A percentile compares a stretch with the other conserved stretches of the same genome.
phyloP scores from a whole-genome alignment of 2,797 vertebrate genomes.

The Malurus splendens region DNA sequence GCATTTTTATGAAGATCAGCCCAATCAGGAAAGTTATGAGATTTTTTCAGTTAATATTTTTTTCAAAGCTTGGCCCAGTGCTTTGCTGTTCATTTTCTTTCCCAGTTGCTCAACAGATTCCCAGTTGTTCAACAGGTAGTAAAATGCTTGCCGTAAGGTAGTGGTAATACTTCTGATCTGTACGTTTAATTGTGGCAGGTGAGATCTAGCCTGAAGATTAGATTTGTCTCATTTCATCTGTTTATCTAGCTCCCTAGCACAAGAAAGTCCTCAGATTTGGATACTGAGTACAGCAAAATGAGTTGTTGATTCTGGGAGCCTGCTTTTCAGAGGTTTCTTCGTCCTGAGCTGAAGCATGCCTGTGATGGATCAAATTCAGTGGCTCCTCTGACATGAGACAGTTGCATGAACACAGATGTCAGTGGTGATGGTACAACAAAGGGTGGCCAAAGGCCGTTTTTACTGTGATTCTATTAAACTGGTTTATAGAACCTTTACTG shows the following conservation, averaged over 20 bases:
- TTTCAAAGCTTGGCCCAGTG: neutral
- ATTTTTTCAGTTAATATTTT: neutral
- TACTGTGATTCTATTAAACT: neutral
- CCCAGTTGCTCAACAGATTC: neutral
- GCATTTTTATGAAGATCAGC: neutral
- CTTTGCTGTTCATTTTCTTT: neutral
- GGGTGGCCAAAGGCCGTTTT: neutral
- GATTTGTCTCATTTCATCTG: neutral
- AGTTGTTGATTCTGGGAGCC: neutral
- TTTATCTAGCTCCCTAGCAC: neutral
- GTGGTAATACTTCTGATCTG: neutral
- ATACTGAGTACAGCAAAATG: neutral
- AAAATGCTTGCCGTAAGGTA: neutral
- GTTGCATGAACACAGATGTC: neutral
- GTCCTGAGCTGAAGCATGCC: neutral
- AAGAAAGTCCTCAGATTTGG: neutral
- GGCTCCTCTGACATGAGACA: neutral
- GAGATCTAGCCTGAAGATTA: neutral
- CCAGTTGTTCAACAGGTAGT: neutral
- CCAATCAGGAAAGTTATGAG: neutral
- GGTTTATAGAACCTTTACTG: neutral
- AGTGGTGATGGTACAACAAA: rapidly evolving
- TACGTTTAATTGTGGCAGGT: neutral
- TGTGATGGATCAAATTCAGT: neutral
- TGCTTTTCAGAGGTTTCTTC: neutral